Conservation (phyloP, 1,140 invertebrate genomes). For the Drosophila azteca region DNA sequence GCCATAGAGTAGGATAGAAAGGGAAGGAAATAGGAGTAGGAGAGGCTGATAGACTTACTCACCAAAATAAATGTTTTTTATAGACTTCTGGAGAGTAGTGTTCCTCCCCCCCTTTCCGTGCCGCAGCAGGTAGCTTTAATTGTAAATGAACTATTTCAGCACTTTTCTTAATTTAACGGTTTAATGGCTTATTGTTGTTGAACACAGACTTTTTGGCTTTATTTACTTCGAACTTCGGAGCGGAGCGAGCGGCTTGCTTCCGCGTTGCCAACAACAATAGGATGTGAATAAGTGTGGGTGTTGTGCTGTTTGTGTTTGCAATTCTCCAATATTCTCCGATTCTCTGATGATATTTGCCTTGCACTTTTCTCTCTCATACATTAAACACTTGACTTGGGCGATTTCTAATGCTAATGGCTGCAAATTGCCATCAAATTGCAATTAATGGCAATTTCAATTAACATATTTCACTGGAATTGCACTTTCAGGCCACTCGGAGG, state of each 20-base stretch:
- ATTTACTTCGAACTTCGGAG: constrained; percentile 25
- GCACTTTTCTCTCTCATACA: constrained; percentile 45
- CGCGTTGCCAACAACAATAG: constrained; percentile 27
- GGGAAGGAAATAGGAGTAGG: neutral
- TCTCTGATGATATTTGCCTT: too few relatives aligned
- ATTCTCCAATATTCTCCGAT: constrained; percentile 5
- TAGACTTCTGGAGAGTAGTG: constrained; percentile 25
- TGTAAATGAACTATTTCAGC: constrained; percentile 56
- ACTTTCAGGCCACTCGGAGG: constrained; percentile 19
- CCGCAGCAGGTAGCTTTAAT: constrained; percentile 25
- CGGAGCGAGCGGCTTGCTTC: constrained; percentile 9
- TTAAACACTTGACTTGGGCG: constrained; percentile 44
- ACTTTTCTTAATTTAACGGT: constrained; percentile 44
- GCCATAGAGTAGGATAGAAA: constrained; percentile 1
- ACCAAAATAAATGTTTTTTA: constrained; percentile 52
- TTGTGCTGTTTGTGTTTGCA: neutral
- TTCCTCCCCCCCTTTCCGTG: too few relatives aligned
- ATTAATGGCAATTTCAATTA: constrained; percentile 58
- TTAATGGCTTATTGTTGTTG: constrained; percentile 30
- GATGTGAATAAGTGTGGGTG: too few relatives aligned
- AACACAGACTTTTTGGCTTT: constrained; percentile 8
- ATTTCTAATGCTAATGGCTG: constrained; percentile 48
- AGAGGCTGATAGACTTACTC: constrained; percentile 19
- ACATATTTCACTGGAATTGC: constrained; percentile 32
- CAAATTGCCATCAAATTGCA: constrained; percentile 48